These are phyloP conservation scores for Hydrophis major DNA, from an alignment of 2,797 vertebrate species.

Conservation along the genomic window DNA sequence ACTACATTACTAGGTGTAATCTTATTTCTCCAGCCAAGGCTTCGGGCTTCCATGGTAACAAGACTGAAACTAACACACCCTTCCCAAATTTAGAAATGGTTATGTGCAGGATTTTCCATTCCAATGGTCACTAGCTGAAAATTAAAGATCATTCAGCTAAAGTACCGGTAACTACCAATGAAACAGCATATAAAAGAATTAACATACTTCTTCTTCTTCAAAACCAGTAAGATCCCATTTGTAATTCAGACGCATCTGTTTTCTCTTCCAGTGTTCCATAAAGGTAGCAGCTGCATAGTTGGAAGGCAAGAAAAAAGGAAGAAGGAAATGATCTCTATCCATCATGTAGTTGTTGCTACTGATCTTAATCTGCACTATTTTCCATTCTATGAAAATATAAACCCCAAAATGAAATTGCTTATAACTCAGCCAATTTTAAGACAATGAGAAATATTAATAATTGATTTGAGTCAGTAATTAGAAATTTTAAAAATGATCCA, in stretches of 20 bases:
- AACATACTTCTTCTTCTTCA: constrained; percentile 93
- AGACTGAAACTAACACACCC: constrained; percentile 25
- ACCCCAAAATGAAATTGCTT: background rate
- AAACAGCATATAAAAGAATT: background rate
- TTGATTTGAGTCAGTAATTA: background rate
- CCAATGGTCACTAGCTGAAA: constrained; percentile 2
- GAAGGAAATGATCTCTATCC: background rate
- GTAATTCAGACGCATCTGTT: constrained; percentile 96
- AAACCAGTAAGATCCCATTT: constrained; percentile 97
- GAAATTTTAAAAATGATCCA: background rate
- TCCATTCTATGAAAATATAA: background rate
- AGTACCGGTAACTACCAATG: constrained; percentile 10
- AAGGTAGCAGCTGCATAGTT: constrained; percentile 91
- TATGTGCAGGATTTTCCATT: constrained; percentile 34
- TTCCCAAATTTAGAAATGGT: background rate
- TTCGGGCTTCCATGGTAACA: constrained; percentile 34
- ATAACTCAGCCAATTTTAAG: background rate
- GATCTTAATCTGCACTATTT: background rate
- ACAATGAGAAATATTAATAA: background rate
- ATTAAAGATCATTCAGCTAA: background rate
- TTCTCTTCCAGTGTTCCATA: constrained; percentile 99
- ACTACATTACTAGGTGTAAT: constrained; percentile 44
- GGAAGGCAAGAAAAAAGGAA: constrained; percentile 1
- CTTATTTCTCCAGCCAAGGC: constrained; percentile 22
- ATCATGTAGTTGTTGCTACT: background rate